Evolutionary conservation across 2,888 invertebrate species (phyloP), one percentile per base, ranked within the genome.

Genomic region (Campoplex capitator): DNA sequence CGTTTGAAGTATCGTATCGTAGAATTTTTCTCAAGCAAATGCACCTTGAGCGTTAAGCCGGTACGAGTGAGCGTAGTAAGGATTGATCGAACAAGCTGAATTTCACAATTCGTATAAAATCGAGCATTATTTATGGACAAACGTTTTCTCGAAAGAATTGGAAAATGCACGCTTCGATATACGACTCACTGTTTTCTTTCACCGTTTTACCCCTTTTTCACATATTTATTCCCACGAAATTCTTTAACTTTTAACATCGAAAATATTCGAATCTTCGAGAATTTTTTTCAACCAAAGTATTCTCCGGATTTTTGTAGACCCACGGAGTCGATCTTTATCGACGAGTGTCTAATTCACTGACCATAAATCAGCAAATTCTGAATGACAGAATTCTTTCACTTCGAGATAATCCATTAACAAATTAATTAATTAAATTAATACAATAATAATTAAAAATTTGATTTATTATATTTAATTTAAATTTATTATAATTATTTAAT

Each of bases 1-100:
- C 67, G 54, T 74, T 75, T 75, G 74, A 82, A 54, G 54, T 75
- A 82, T 82, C 32, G 75, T 56, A 45, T 67, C 42, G 74, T 75
- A 42, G 62, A 68, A 70, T 75, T 76, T 76, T 18, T 56, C 23
- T 0, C 76, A 70, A 45, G 48, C 70, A 18, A 38, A 45, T 54
- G 32, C 56, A 45, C 23, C n/a, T n/a, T 62, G 16, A 32, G 48
- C 32, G 62, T 28, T 48, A 9, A 28, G n/a, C 54, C 9, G 28
- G 54, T 13, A 78, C 18, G 23, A 35, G 28, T 16, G 79, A 58
- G 62, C 16, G 16, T 32, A 62, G 62, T 32, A 62, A 62, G 54
- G 54, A 70, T 56, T 38, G 68, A 80, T 80, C 54, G 58, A 56
- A 62, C 18, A 32, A n/a, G 28, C 54, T 73, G 80, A 80, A 80